Conservation (phyloP, 2,113 vertebrate genomes). For the Nipponia nippon region DNA sequence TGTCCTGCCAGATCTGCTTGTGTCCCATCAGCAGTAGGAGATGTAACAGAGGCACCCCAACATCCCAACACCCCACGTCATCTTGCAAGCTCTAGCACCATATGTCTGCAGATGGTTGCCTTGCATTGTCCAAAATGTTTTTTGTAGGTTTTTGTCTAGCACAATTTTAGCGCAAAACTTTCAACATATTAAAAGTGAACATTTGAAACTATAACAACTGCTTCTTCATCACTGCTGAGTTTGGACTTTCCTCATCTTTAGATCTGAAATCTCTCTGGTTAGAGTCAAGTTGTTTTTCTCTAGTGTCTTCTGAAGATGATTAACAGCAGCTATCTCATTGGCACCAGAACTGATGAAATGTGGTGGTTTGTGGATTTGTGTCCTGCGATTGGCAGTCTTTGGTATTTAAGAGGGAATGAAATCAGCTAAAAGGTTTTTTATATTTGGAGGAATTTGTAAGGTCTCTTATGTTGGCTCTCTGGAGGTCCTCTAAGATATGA, state of each 20-base stretch:
- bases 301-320: background rate
- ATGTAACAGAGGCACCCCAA: background rate
- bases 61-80: accelerated
- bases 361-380: background rate
- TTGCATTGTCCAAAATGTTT: background rate
- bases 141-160: no score
- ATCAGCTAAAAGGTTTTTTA: background rate
- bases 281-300: background rate
- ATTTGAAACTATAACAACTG: background rate
- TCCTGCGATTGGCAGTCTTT: background rate
- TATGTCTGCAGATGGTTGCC: background rate
- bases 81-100: background rate
- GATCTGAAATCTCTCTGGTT: background rate
- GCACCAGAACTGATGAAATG: background rate
- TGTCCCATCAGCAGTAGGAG: background rate
- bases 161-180: no score
- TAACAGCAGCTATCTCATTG: accelerated
- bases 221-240: background rate
- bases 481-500: background rate
- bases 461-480: background rate
- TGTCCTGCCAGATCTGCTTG: background rate
- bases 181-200: background rate
- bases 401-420: background rate
- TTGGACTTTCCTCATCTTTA: background rate
- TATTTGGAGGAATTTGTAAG: background rate